Percentiles rank a stretch among this genome's conserved stretches.
phyloP scores from a whole-genome alignment of 2,888 invertebrate genomes.

The Saturnia japonica region DNA sequence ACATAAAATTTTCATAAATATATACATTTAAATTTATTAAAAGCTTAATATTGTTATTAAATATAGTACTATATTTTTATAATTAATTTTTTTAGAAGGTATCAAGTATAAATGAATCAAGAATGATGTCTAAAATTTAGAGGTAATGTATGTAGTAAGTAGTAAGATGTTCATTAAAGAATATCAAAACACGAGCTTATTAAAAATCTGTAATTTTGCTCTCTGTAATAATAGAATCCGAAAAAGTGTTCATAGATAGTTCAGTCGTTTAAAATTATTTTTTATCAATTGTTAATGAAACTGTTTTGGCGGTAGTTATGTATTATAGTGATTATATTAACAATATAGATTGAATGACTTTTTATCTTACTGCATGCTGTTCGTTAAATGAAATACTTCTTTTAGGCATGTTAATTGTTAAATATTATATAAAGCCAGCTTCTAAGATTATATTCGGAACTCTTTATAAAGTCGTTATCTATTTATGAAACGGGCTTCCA shows the following conservation, averaged over 20 bases:
- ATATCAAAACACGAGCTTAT: neutral
- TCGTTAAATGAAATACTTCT: neutral
- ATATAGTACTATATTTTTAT: slow-evolving; percentile 3
- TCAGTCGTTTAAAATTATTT: neutral
- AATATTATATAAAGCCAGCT: neutral
- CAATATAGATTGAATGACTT: neutral
- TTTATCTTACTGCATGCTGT: neutral
- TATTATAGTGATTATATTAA: neutral
- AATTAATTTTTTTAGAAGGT: neutral
- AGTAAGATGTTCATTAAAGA: neutral
- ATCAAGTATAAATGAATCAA: neutral
- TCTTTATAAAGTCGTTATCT: neutral
- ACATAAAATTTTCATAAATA: too few relatives aligned
- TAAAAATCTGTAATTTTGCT: neutral
- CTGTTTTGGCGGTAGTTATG: neutral
- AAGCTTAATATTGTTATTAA: neutral
- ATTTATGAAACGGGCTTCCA: slow-evolving; percentile 20
- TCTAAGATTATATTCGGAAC: neutral
- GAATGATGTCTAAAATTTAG: neutral
- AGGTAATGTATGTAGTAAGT: neutral
- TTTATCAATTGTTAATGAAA: neutral
- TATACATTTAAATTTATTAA: neutral
- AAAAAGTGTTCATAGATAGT: neutral
- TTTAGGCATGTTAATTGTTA: neutral
- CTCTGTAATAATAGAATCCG: neutral